Conservation (phyloP, 2,888 invertebrate genomes). For the Cyrtodaria siliqua region DNA sequence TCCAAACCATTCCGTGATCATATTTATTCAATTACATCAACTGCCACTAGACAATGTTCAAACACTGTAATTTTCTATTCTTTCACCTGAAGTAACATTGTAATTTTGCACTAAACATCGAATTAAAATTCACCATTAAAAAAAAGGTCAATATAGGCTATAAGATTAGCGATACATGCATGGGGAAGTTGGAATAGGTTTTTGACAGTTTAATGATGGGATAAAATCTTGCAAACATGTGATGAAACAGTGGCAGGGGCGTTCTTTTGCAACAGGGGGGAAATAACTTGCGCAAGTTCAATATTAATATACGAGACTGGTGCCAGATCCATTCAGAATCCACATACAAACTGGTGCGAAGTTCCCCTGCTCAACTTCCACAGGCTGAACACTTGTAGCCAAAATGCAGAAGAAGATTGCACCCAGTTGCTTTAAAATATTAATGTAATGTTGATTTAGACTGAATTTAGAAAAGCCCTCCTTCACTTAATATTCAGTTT, state of each 20-base stretch:
- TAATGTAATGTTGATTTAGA: constrained; percentile 58
- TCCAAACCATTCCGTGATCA: background rate
- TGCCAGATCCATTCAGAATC: background rate
- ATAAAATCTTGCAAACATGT: constrained; percentile 47
- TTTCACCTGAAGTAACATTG: constrained; percentile 34
- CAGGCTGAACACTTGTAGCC: constrained; percentile 9
- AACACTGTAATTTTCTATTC: constrained; percentile 33
- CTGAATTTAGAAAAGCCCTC: constrained; percentile 46
- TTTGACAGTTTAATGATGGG: constrained; percentile 63
- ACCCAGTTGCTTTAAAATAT: constrained; percentile 26
- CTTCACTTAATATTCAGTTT: constrained; percentile 39
- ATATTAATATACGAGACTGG: background rate
- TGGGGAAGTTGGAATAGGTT: constrained; percentile 43
- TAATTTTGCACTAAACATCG: constrained; percentile 33
- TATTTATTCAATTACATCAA: constrained; percentile 36
- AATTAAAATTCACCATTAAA: constrained; percentile 47
- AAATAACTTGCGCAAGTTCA: constrained; percentile 9
- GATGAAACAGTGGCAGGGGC: constrained; percentile 33
- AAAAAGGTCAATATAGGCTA: constrained; percentile 38
- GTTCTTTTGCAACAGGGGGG: background rate
- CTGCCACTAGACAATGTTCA: constrained; percentile 12
- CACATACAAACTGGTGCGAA: background rate
- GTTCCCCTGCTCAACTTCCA: constrained; percentile 3
- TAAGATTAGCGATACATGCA: constrained; percentile 47
- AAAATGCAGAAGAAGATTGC: constrained; percentile 3